These are phyloP conservation scores for Catharus bicknelli DNA, from an alignment of 2,113 vertebrate species.

Conservation along the genomic window DNA sequence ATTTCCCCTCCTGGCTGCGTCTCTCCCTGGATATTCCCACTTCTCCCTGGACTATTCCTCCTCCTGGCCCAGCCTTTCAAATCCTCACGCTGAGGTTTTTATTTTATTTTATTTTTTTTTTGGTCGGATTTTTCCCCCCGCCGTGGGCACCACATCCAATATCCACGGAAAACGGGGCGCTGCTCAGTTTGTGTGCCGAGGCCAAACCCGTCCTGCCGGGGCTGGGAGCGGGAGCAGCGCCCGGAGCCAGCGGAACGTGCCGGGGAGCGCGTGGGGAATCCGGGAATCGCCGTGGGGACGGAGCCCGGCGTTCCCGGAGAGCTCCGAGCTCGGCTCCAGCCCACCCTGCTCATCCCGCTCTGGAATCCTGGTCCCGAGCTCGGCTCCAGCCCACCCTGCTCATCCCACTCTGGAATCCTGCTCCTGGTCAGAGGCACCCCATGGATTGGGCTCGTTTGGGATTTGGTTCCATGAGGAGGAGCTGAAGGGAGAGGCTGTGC, in stretches of 20 bases:
- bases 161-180: background rate
- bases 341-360: too few species aligned
- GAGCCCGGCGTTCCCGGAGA: background rate
- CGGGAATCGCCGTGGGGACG: fast-evolving
- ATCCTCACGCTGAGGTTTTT: background rate
- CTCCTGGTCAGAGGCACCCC: fast-evolving
- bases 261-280: background rate
- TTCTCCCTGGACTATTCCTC: background rate
- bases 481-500: background rate
- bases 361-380: background rate
- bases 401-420: too few species aligned
- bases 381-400: too few species aligned
- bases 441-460: background rate
- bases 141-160: background rate
- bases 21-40: background rate
- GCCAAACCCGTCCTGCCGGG: background rate
- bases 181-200: background rate
- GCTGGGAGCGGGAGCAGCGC: too few species aligned
- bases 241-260: background rate
- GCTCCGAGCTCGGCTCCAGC: fast-evolving
- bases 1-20: background rate
- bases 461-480: background rate
- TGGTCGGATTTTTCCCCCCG: background rate
- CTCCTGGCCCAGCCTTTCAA: background rate
- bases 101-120: too few species aligned